Evolutionary conservation across 2,113 vertebrate species (phyloP).

Genomic region (Cichladusa arquata): DNA sequence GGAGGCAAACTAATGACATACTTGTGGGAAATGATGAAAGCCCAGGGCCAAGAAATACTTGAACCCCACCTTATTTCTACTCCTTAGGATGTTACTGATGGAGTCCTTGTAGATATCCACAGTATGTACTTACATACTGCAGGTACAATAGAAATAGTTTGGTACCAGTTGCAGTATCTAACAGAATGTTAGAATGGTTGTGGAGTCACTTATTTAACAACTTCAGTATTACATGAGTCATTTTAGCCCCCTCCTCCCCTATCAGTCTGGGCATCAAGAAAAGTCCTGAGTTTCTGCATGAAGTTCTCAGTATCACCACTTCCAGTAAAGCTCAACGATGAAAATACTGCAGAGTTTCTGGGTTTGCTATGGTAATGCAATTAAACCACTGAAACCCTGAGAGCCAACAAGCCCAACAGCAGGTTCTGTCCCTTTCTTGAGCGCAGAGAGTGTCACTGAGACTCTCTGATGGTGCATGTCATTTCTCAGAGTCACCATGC

Average conservation of each 20-base stretch:
- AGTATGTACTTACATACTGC: neutral
- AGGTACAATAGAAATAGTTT: neutral
- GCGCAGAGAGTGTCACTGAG: neutral
- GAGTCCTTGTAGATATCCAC: neutral
- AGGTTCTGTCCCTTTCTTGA: neutral
- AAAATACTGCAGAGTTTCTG: neutral
- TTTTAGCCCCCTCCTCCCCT: neutral
- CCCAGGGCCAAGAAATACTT: neutral
- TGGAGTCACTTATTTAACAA: neutral
- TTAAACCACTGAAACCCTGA: neutral
- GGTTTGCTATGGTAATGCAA: neutral
- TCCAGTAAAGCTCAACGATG: neutral
- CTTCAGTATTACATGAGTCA: neutral
- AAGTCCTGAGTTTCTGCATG: neutral
- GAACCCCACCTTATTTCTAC: neutral
- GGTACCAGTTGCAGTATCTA: neutral
- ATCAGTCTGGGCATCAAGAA: neutral
- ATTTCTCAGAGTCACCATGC: neutral
- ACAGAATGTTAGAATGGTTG: neutral
- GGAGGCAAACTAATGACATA: neutral
- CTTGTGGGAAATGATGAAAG: neutral
- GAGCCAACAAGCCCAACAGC: neutral
- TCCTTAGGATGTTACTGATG: neutral
- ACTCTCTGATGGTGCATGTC: neutral
- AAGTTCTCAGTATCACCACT: neutral